Base-by-base conservation (phyloP, 2,888 invertebrate species). In the Lithodes maja region DNA sequence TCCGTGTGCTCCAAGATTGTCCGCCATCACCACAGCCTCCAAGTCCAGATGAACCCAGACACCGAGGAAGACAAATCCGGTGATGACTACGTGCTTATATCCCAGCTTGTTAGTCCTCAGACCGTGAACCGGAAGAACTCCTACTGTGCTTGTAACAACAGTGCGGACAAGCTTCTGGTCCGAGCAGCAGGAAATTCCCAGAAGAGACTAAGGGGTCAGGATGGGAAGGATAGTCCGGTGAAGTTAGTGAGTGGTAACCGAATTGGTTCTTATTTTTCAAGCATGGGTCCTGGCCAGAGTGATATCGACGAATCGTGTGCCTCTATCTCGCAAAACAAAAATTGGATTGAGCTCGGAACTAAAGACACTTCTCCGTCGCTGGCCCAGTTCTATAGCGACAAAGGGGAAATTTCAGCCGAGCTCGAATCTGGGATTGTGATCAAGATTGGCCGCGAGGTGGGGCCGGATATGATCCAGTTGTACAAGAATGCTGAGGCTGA, bases 31-130 rank as follows among this genome's bases (percentile, higher is more conserved):
- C 82, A 82, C 50, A 69, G 9, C 33, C 52, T 82, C 5, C n/a
- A 68, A 17, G 50, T 49, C 49, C 68, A 82, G n/a, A 82, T 82
- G n/a, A 12, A 68, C 9, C 15, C 69, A 17, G 69, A 33, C 52
- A 68, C 52, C 49, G 50, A 12, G 12, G 52, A n/a, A 15, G 61
- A 15, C 15, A 69, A 82, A 15, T 50, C 82, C 1, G 82, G 52
- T 50, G 82, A 82, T 3, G 82, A 82, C 17, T 82, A n/a, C 49
- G 69, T 82, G 33, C 69, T 69, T 52, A 82, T 82, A 68, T 82
- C 82, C 82, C 68, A 69, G 49, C 69, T 82, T n/a, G 69, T 15
- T 15, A 82, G 69, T 82, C 82, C 68, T 69, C 53, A 50, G 52
- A n/a, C 1, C 3, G 71, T n/a, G 71, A 17, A 71, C 12, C 71